Conservation (phyloP, 2,888 invertebrate species). For the Conomelus anceps region DNA sequence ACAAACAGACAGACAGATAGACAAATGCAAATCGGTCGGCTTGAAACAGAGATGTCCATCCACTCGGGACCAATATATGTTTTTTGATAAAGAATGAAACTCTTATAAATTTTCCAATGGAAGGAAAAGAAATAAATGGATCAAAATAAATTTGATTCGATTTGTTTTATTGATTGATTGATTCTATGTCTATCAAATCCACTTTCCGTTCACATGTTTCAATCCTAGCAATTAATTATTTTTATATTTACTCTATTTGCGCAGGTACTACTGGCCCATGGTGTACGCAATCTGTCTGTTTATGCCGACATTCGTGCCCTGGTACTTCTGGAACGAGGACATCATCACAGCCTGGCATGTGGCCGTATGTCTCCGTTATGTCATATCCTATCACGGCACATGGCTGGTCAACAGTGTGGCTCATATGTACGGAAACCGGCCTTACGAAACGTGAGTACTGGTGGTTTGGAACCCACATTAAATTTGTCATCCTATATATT, state of each 20-base stretch:
- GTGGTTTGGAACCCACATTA: too few species aligned
- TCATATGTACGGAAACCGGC: slow-evolving; percentile 47
- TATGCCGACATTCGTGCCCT: slow-evolving; percentile 50
- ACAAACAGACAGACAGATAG: too few species aligned
- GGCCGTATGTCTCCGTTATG: slow-evolving; percentile 46
- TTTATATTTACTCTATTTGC: background rate
- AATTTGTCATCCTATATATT: background rate
- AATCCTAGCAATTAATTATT: too few species aligned
- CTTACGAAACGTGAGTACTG: slow-evolving; percentile 43
- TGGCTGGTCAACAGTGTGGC: slow-evolving; percentile 59
- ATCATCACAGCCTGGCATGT: slow-evolving; percentile 41
- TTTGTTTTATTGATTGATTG: too few species aligned
- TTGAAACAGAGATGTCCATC: too few species aligned
- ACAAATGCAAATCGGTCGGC: too few species aligned
- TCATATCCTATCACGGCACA: slow-evolving; percentile 51
- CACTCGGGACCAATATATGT: too few species aligned
- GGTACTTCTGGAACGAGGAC: slow-evolving; percentile 52
- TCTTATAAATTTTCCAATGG: too few species aligned
- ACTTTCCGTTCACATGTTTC: too few species aligned
- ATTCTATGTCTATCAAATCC: too few species aligned
- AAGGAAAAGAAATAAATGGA: too few species aligned
- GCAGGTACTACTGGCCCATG: slow-evolving; percentile 49
- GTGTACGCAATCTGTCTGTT: slow-evolving; percentile 49
- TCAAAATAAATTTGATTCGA: background rate
- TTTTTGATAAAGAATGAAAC: too few species aligned